A percentile compares a stretch with the other conserved stretches of the same genome.
phyloP scores from a whole-genome alignment of 2,888 invertebrate genomes.

The Congeria kusceri region DNA sequence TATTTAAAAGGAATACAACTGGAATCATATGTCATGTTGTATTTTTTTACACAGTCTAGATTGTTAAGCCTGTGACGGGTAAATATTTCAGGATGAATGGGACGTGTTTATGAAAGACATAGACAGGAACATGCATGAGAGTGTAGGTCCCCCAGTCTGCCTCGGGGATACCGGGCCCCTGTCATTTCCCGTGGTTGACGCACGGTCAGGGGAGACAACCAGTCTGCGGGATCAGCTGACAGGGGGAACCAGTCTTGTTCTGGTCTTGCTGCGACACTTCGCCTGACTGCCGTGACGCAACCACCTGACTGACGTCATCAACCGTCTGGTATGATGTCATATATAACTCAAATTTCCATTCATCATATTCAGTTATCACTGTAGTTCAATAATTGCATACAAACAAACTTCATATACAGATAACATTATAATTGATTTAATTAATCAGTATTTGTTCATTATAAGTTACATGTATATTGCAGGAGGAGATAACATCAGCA shows the following conservation, averaged over 20 bases:
- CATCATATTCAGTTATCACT: too few relatives aligned
- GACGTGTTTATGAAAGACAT: slow-evolving; percentile 71
- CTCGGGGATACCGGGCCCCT: slow-evolving; percentile 69
- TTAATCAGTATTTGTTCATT: too few relatives aligned
- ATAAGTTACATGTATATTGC: background rate
- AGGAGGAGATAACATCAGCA: slow-evolving; percentile 67
- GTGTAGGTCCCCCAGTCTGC: slow-evolving; percentile 43
- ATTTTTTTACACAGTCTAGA: too few relatives aligned
- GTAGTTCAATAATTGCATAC: too few relatives aligned
- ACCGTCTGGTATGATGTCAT: background rate
- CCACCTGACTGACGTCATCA: slow-evolving; percentile 71
- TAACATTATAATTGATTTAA: too few relatives aligned
- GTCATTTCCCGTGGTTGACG: slow-evolving; percentile 68
- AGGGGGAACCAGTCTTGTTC: slow-evolving; percentile 61
- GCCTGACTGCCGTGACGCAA: slow-evolving; percentile 84
- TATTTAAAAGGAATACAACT: too few relatives aligned
- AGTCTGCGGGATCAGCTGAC: slow-evolving; percentile 63
- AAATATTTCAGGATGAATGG: slow-evolving; percentile 74
- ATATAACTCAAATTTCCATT: too few relatives aligned
- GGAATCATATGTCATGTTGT: background rate
- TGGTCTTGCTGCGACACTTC: slow-evolving; percentile 81
- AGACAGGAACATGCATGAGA: slow-evolving; percentile 65
- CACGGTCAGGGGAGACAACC: slow-evolving; percentile 64
- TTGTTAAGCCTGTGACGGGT: too few relatives aligned
- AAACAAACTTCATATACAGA: too few relatives aligned